Base-by-base conservation (phyloP, 2,888 invertebrate genomes). In the Arctia plantaginis region DNA sequence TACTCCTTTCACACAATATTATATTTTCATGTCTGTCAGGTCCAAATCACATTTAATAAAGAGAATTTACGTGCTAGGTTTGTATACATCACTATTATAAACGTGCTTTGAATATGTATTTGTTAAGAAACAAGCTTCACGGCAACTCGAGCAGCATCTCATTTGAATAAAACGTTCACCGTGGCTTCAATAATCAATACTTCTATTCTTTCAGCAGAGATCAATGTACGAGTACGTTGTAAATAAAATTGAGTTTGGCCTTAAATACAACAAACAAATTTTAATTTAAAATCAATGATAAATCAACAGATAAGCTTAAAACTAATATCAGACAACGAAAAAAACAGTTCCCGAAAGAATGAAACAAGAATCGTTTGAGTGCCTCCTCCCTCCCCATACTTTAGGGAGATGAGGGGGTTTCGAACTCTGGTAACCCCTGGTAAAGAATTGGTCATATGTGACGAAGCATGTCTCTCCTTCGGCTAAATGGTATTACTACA, bases 131-230 rank as follows among this genome's bases (percentile, higher is more conserved):
- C 30, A 62, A 15, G 62, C 30, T 30, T 62, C 62, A 62, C 30
- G 18, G 30, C 30, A 30, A 30, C 6, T 59, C 3, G 41, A 41
- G 44, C 35, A 44, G 15, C 18, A 18, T 30, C 44, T 41, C 39
- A 67, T 27, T 67, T 67, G 39, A 67, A 67, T 67, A n/a, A 67
- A 67, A 66, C n/a, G 18, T 30, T 67, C 3, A 67, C n/a, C 39
- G 66, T 44, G 67, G 30, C n/a, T 44, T 41, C 41, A n/a, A 7
- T n/a, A 39, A 66, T n/a, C n/a, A 41, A 66, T 66, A n/a, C 12
- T 23, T 66, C 0, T 62, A 7, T 62, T 30, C 62, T 18, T 30
- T 18, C 18, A 47, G 7, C 47, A 30, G 7, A 62, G 30, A 62
- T 62, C 30, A 30, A 35, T 35, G n/a, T n/a, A n/a, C n/a, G 2